Base-by-base conservation (phyloP, 2,888 invertebrate genomes). In the Drosophila trichaetosa region DNA sequence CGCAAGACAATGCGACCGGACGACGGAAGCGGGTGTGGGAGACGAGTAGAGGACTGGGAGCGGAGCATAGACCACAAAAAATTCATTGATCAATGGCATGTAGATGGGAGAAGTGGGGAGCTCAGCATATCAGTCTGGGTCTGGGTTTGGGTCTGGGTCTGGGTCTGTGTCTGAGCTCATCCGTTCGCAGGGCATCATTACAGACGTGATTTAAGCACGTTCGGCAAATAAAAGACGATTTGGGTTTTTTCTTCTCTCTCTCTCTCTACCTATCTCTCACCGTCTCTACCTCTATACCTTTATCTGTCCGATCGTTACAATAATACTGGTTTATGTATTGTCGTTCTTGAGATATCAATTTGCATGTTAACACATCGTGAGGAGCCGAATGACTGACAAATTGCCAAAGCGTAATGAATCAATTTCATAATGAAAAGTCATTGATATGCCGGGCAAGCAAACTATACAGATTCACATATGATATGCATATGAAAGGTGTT, bases 321-420 rank as follows among this genome's bases (percentile, higher is more conserved):
- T 66, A 49, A 65, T 54, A 52, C 51, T 34, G 57, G 66, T 53
- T 57, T 61, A 75, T 81, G 62, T 24, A 49, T 49, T 69, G 69
- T 61, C 52, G 40, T 33, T 65, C 52, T 74, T 67, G 42, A 80
- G 70, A 76, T 82, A 78, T 87, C 78, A 80, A 89, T 89, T 84
- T 84, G 80, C 89, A 84, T 89, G 76, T 87, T 76, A 73, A 82
- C 89, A 89, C 82, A 76, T 78, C 61, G 65, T 72, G 72, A 75
- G 61, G 62, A 40, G 51, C 59, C 51, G 38, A 77, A 65, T 77
- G 83, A 75, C 78, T 73, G 80, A 73, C 83, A 88, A 78, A 88
- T 83, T 76, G 87, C 59, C 78, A 69, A 59, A 21, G 54, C 16
- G 18, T 53, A 64, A 77, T 70, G 73, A 64, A 72, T 80, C 70